Base-by-base conservation (phyloP, 2,113 vertebrate genomes). In the Ciconia boyciana region DNA sequence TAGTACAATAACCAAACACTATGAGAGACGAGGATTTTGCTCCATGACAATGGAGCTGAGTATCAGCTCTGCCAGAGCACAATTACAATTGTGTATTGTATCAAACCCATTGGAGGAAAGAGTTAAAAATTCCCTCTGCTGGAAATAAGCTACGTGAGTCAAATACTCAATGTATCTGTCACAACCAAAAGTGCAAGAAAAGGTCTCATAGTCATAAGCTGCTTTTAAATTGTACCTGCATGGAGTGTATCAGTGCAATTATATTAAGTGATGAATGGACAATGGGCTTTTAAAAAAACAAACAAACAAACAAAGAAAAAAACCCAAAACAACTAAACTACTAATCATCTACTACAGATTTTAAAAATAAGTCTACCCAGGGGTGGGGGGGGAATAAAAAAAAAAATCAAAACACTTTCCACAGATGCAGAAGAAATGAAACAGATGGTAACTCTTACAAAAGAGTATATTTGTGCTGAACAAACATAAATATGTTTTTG, bases 361-460 rank as follows among this genome's bases (percentile, higher is more conserved):
- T 82, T 26, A 24, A 70, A 69, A 55, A 29, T 32, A 87, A 91
- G 17, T 26, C 86, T 70, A 36, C 34, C 11, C 76, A 62, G 72
- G 54, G 36, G 39, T 7, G 39, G 7, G 54, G 36, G 39, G 39
- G 39, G 39, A 36, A 36, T 36, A 7, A 36, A 36, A 36, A 36
- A 36, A 36, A 49, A 39, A 74, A 76, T 2, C 34, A 65, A 51
- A 84, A 12, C 44, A 71, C 22, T 79, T 61, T 43, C 54, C 87
- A 87, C 77, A 96, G 81, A 91, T 83, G 66, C 75, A 83, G 60
- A 82, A 91, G 60, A 57, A 91, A 58, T 18, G 10, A 78, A 82
- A 84, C 87, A 94, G 93, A 95, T 87, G 93, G 91, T 64, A 41
- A 75, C 83, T 80, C 68, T 89, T 66, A 57, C 60, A 74, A 64